Conservation (phyloP, 2,888 invertebrate genomes). For the Drosophila atripex region DNA sequence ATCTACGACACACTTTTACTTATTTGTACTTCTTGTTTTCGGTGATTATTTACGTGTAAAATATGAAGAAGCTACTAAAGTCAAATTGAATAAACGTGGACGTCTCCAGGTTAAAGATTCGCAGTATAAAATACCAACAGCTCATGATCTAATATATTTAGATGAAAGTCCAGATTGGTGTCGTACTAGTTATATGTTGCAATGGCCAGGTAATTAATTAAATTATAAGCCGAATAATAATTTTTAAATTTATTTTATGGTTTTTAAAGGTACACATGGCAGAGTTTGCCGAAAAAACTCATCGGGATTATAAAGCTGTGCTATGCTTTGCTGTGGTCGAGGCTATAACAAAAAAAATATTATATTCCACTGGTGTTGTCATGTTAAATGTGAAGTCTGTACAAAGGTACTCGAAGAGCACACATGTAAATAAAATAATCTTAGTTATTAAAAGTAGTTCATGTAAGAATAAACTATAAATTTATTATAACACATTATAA, state of each 20-base stretch:
- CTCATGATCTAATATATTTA: constrained; percentile 96
- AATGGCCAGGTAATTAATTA: constrained; percentile 85
- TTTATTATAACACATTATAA: not conserved
- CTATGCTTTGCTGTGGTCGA: constrained; percentile 95
- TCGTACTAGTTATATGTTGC: constrained; percentile 89
- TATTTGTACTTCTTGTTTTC: constrained; percentile 78
- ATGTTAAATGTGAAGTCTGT: constrained; percentile 95
- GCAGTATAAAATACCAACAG: constrained; percentile 92
- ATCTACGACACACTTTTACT: too few species aligned
- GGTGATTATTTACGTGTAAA: constrained; percentile 95
- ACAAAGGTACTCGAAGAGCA: constrained; percentile 90
- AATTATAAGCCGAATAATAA: not conserved
- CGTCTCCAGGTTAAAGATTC: constrained; percentile 91
- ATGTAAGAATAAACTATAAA: not conserved
- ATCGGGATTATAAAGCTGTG: constrained; percentile 92
- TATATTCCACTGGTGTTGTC: constrained; percentile 97
- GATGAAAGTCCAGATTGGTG: constrained; percentile 98
- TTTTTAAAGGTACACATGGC: constrained; percentile 87
- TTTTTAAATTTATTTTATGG: not conserved
- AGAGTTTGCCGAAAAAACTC: constrained; percentile 90
- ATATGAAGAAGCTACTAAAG: constrained; percentile 96
- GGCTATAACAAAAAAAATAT: constrained; percentile 95
- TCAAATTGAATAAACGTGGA: constrained; percentile 93
- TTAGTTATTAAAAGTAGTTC: not conserved
- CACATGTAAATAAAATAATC: constrained; percentile 90